phyloP scores from a whole-genome alignment of 2,888 invertebrate genomes.

The Chironomus riparius region DNA sequence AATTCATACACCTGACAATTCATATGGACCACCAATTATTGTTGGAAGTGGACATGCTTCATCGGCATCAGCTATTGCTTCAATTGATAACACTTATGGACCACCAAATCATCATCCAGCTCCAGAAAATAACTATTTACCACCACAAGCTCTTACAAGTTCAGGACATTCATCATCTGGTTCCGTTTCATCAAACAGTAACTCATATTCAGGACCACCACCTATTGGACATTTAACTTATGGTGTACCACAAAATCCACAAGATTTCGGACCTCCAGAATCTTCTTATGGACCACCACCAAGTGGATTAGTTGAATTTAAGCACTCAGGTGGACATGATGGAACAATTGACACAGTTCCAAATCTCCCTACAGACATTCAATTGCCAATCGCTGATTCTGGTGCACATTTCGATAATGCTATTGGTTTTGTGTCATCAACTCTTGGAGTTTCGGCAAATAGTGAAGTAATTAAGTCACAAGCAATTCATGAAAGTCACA shows the following conservation, averaged over 20 bases:
- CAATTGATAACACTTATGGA: not conserved
- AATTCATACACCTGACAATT: not conserved
- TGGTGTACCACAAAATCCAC: conserved; percentile 20
- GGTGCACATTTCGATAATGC: conserved; percentile 1
- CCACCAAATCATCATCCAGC: not conserved
- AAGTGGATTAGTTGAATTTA: conserved; percentile 11
- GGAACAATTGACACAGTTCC: conserved; percentile 14
- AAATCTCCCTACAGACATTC: conserved; percentile 25
- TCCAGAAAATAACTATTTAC: not conserved
- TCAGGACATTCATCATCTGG: conserved; percentile 29
- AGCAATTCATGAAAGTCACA: conserved; percentile 24
- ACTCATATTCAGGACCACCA: not conserved
- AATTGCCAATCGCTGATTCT: conserved; percentile 1
- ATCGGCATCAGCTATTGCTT: not conserved
- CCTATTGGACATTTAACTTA: conserved; percentile 1
- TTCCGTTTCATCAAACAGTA: not conserved
- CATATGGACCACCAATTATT: not conserved
- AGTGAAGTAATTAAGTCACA: conserved; percentile 15
- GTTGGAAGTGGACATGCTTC: not conserved
- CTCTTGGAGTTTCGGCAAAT: conserved; percentile 5
- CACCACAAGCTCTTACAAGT: not conserved
- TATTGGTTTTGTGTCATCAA: conserved; percentile 11
- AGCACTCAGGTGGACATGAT: conserved; percentile 16
- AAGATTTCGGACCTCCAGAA: conserved; percentile 28
- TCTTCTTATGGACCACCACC: conserved; percentile 25